Evolutionary conservation across 1,140 invertebrate genomes (phyloP), one percentile per base, ranked within the genome.

Genomic region (Drosophila lini): DNA sequence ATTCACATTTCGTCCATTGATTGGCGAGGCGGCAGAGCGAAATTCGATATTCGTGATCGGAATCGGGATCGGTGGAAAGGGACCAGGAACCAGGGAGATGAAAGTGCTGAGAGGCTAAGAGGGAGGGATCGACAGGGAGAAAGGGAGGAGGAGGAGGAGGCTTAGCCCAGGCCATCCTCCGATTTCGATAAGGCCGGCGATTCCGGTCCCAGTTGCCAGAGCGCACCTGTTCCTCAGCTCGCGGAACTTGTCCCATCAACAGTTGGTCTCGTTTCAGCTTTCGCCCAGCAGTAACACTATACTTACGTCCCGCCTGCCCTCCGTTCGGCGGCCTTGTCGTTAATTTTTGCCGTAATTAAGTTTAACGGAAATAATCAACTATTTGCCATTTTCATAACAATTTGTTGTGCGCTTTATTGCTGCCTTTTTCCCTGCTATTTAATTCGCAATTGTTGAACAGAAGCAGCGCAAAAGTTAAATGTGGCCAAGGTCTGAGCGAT

Each of bases 401-500:
- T 73, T 68, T 22, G n/a, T 79, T 41, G 45, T 56, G 52, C 36
- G 25, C 42, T 31, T 65, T 61, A 59, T 55, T 42, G 36, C 19
- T 44, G 32, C 45, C 38, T 44, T 41, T 64, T 44, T 22, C 31
- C 19, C 40, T 9, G 56, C 40, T 57, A 15, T 61, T 68, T 55
- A 45, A 22, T 53, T 38, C 44, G 47, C 59, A 58, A 52, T 62
- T 77, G 79, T 41, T 38, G 65, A 74, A 60, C 58, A 60, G 74
- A 48, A 59, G 74, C 76, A 52, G 53, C 48, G 62, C 65, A 52
- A 78, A 64, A 76, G 79, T 80, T 86, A 80, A 78, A 89, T 89
- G 84, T 88, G 83, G 83, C 83, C 83, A 88, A 88, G 83, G 83
- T 88, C 83, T 83, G 76, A 74, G 53, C 50, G 36, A 36, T 88